Base-by-base conservation (phyloP, 2,113 vertebrate species). In the Galeopterus variegatus region DNA sequence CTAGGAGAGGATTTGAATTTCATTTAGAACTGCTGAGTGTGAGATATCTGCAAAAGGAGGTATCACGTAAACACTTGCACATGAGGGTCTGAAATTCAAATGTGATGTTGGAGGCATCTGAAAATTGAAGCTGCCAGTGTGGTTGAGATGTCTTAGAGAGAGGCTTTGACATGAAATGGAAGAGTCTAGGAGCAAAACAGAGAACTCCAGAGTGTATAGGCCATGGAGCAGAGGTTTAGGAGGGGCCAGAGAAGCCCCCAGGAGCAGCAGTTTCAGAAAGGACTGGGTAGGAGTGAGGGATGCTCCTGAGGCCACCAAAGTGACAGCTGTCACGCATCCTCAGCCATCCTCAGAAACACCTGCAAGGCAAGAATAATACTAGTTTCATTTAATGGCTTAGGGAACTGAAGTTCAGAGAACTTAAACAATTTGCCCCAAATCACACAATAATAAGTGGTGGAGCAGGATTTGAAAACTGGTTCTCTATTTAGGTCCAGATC, bases 181-280 rank as follows among this genome's bases (percentile, higher is more conserved):
- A 45, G 48, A 9, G n/a, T 19, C 11, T 36, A 9, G 62, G 54
- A 18, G 6, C 13, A 23, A 52, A 85, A 6, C 12, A 17, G 0
- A 73, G 45, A 64, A 17, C 18, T 26, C 5, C 11, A 6, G 13
- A 0, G 0, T 7, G 21, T 6, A 2, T 0, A 15, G 58, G 33
- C n/a, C 7, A 0, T 1, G 5, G 15, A 1, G 3, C 5, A 9
- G 26, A 31, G 41, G 26, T 12, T 14, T 8, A 0, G n/a, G 26
- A 50, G 73, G 18, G 28, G 3, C 45, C 23, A 31, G 36, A n/a
- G 70, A 19, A 60, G 23, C 18, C 41, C 41, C 41, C 41, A 41
- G 41, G 72, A 62, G 75, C 69, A 33, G 14, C 13, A 6, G 24
- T 18, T 52, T 45, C 21, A 28, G 94, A 8, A 50, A 48, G 21